A percentile compares a stretch with the other conserved stretches of the same genome.
Conservation (phyloP, 2,113 vertebrate species). For the Pseudonaja textilis region DNA sequence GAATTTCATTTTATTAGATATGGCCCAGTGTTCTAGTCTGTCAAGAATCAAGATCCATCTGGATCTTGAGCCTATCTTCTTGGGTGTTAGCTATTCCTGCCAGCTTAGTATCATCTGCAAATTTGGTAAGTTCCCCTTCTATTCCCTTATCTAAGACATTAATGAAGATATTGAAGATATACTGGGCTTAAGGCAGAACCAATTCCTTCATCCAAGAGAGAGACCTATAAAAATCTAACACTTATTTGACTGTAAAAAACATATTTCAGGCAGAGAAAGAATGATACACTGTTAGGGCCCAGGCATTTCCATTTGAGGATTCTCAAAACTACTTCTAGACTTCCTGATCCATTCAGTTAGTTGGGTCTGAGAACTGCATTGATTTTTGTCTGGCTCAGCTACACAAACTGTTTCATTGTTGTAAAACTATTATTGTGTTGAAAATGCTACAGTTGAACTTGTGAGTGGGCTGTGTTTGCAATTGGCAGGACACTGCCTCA, state of each 20-base stretch:
- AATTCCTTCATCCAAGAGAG: background rate
- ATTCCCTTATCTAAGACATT: no score
- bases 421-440: background rate
- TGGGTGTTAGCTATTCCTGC: no score
- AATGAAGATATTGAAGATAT: no score
- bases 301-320: background rate
- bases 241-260: background rate
- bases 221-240: background rate
- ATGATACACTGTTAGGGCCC: constrained; percentile 28
- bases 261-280: background rate
- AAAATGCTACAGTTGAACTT: background rate
- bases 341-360: background rate
- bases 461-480: background rate
- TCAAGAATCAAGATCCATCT: no score
- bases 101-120: no score
- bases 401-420: background rate
- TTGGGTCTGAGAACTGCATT: background rate
- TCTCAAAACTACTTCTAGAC: background rate
- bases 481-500: background rate
- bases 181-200: background rate
- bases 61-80: no score
- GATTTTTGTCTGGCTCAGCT: background rate
- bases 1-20: no score
- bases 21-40: no score
- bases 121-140: no score